These are phyloP conservation scores for Damaliscus lunatus DNA, from an alignment of 2,113 vertebrate genomes.

Conservation along the genomic window DNA sequence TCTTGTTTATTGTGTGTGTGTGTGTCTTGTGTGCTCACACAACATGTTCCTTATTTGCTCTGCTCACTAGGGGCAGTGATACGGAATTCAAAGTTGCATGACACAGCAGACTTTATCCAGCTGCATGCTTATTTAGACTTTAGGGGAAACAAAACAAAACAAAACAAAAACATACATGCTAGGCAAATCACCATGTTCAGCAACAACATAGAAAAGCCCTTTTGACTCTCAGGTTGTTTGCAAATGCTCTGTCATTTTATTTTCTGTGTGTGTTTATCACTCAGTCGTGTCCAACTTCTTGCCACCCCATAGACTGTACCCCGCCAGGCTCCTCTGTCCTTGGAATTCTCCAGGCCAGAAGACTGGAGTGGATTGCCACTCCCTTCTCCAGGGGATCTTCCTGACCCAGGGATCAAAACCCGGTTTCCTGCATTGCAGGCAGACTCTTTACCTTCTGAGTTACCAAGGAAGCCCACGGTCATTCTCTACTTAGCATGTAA, in stretches of 20 bases:
- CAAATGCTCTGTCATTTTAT: background rate
- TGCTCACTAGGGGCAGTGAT: background rate
- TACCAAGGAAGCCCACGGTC: background rate
- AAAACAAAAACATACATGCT: background rate
- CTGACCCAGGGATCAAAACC: background rate
- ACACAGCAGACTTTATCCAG: background rate
- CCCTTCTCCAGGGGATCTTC: background rate
- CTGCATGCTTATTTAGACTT: background rate
- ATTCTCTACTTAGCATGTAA: background rate
- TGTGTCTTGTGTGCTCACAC: background rate
- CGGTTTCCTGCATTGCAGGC: rapidly evolving
- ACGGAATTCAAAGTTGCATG: background rate
- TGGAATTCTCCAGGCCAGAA: background rate
- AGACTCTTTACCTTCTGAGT: background rate
- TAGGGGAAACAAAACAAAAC: background rate
- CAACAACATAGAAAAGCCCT: background rate
- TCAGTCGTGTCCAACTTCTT: background rate
- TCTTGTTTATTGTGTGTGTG: background rate
- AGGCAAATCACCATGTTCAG: background rate
- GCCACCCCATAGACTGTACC: background rate
- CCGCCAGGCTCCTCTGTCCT: background rate
- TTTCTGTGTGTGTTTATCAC: background rate
- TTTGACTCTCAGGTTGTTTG: background rate
- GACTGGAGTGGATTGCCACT: background rate
- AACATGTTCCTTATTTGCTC: background rate